phyloP scores from a whole-genome alignment of 1,140 invertebrate species.

The Tribolium castaneum region DNA sequence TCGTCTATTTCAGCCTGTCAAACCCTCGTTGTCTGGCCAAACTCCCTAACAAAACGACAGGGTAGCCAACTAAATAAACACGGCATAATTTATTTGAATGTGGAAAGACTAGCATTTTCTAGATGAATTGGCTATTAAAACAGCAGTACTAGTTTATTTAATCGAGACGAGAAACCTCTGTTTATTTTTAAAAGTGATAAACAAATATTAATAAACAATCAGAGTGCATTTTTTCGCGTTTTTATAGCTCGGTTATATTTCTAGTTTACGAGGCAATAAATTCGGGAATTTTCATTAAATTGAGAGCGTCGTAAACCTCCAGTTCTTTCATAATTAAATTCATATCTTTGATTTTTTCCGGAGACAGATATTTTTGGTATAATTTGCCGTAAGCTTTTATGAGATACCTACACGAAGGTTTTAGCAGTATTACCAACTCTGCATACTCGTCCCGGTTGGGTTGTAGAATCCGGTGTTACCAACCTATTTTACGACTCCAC shows the following conservation, averaged over 20 bases:
- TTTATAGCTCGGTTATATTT: conserved; percentile 13
- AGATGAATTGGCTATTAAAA: conserved; percentile 38
- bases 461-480: conserved; percentile 41
- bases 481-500: conserved; percentile 41
- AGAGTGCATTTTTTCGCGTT: conserved; percentile 1
- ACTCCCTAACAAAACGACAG: conserved; percentile 19
- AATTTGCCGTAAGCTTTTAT: conserved; percentile 45
- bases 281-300: conserved; percentile 14
- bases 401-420: conserved; percentile 28
- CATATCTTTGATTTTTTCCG: neutral
- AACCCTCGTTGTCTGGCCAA: conserved; percentile 30
- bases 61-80: neutral
- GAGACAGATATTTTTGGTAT: neutral
- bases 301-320: neutral
- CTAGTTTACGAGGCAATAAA: conserved; percentile 12
- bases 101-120: neutral
- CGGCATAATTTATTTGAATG: conserved; percentile 28
- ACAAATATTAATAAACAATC: conserved; percentile 19
- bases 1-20: conserved; percentile 21
- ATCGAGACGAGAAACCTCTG: neutral
- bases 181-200: neutral
- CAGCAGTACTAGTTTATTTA: conserved; percentile 34
- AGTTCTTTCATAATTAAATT: conserved; percentile 28
- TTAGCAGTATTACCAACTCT: conserved; percentile 44
- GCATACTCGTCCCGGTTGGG: conserved; percentile 41